Base-by-base conservation (phyloP, 2,888 invertebrate species). In the Napeogenes sylphis region DNA sequence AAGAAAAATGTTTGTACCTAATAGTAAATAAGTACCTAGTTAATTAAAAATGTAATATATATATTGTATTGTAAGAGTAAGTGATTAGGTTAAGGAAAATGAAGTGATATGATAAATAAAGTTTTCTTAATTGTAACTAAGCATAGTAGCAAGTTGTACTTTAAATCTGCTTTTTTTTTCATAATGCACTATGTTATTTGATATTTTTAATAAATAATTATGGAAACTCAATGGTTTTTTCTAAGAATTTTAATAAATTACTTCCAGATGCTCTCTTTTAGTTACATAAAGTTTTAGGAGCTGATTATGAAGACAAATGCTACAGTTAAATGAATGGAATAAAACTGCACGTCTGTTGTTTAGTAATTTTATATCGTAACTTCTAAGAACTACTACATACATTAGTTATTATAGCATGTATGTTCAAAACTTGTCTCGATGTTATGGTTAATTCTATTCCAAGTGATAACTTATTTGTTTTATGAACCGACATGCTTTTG, bases 51-150 rank as follows among this genome's bases (percentile, higher is more conserved):
- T 51, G 51, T 51, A 51, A 51, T 51, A 51, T 51, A 35, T 35
- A 51, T 51, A 30, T 51, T 21, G 12, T 51, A 51, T 30, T 51
- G 30, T 51, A 51, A 10, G 51, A 30, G 35, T 47, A 21, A n/a
- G 30, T 51, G 21, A 8, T 47, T 47, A 51, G 51, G 12, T 30
- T 51, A 51, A 51, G 51, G 6, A 30, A 30, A 51, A 51, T 51
- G 51, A 51, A 51, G 51, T 51, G 51, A 51, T 51, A 51, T 51
- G 8, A 51, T 30, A 30, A 51, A 51, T 30, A 21, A 21, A 51
- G 4, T 51, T 51, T 10, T 51, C 47, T 21, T 47, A 30, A 51
- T 51, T 51, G 6, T 51, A n/a, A 51, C 30, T 30, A 51, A 30
- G 8, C 6, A 30, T 8, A 30, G 21, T 35, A 6, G 6, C 35